These are phyloP conservation scores for Anastrepha obliqua DNA, from an alignment of 1,140 invertebrate genomes.

Conservation along the genomic window DNA sequence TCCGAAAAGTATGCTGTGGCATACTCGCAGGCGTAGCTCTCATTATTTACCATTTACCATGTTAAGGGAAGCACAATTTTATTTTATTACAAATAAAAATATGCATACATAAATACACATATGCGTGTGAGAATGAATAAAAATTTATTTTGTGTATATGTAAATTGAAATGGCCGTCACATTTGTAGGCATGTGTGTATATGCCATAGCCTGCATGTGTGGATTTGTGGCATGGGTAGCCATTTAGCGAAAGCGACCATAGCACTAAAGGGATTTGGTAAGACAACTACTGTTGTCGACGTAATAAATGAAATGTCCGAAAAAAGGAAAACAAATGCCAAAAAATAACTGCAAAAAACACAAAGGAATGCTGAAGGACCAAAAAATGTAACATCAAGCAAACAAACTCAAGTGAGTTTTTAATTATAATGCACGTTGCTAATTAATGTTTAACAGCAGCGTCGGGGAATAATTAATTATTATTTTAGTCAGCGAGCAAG, in stretches of 20 bases:
- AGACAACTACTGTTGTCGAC: not conserved
- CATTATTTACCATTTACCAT: not conserved
- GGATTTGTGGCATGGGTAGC: not conserved
- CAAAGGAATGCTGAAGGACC: not conserved
- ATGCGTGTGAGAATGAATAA: not conserved
- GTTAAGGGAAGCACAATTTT: not conserved
- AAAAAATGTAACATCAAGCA: not conserved
- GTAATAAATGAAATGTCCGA: too few species aligned
- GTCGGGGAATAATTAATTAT: conserved; percentile 55
- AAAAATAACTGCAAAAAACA: not conserved
- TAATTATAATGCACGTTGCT: conserved; percentile 54
- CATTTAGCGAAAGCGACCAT: not conserved
- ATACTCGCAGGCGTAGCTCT: not conserved
- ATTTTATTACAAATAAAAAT: not conserved
- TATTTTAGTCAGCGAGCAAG: conserved; percentile 21
- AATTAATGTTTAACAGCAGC: conserved; percentile 49
- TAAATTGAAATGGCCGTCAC: not conserved
- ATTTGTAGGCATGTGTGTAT: not conserved
- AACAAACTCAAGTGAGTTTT: conserved; percentile 41
- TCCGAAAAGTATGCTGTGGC: not conserved
- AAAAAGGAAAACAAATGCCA: not conserved
- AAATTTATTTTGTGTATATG: not conserved
- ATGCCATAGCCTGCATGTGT: not conserved
- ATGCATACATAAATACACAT: not conserved
- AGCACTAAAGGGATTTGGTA: conserved; percentile 28